phyloP scores from a whole-genome alignment of 2,888 invertebrate species.

The Elysia crispata region DNA sequence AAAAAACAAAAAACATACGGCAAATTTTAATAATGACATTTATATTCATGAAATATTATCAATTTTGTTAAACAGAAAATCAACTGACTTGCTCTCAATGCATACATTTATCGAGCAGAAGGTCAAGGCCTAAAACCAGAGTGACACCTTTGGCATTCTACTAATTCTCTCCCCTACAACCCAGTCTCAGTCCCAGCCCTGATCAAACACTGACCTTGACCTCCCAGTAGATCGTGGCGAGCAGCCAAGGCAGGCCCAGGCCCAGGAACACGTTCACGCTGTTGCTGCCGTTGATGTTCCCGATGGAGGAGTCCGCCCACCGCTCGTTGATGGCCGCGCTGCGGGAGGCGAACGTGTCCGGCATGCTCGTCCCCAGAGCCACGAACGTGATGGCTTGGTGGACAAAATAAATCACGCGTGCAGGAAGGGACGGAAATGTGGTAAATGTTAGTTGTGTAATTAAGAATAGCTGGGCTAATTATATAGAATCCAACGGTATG shows the following conservation, averaged over 20 bases:
- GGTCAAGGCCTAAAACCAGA: no score
- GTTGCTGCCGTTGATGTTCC: constrained; percentile 83
- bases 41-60: no score
- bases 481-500: not conserved
- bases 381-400: constrained; percentile 78
- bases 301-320: constrained; percentile 82
- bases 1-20: no score
- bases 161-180: no score
- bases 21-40: no score
- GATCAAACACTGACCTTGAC: constrained; percentile 58
- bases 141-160: no score
- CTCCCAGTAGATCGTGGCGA: constrained; percentile 80
- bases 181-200: no score
- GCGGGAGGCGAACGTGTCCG: constrained; percentile 82
- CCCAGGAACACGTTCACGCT: constrained; percentile 83
- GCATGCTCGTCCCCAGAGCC: constrained; percentile 81
- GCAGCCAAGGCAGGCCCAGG: constrained; percentile 82
- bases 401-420: not conserved
- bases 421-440: not conserved
- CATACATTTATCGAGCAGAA: no score
- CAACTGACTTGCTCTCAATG: no score
- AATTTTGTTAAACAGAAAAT: no score
- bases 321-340: constrained; percentile 81
- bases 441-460: not conserved
- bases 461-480: not conserved